Conservation (phyloP, 2,888 invertebrate genomes). For the Conistra vaccinii region DNA sequence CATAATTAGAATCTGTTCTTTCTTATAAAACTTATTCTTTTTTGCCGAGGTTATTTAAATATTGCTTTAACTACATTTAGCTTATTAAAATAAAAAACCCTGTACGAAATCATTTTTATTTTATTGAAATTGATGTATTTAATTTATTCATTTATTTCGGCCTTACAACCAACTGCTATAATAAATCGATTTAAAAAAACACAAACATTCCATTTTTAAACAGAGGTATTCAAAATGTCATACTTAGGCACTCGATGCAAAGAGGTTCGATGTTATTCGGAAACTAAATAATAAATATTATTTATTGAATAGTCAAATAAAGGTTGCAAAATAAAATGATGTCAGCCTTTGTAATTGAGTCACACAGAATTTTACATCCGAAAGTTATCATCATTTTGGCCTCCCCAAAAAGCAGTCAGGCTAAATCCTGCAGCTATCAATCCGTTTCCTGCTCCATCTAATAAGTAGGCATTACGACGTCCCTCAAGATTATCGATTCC, state of each 20-base stretch:
- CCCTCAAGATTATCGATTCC: slow-evolving; percentile 64
- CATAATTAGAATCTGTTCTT: slow-evolving; percentile 19
- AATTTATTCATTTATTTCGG: background rate
- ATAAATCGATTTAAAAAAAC: background rate
- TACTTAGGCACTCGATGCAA: background rate
- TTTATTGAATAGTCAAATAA: too few relatives aligned
- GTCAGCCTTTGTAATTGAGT: too few relatives aligned
- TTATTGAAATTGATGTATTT: background rate
- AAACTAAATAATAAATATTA: background rate
- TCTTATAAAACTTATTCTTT: slow-evolving; percentile 4
- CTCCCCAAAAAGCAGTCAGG: background rate
- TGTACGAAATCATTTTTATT: background rate
- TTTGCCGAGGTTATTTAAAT: background rate
- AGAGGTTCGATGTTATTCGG: background rate
- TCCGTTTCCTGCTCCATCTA: slow-evolving; percentile 41
- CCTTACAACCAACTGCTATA: background rate
- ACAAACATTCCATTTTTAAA: slow-evolving; percentile 5
- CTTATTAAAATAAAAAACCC: background rate
- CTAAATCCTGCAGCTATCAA: slow-evolving; percentile 26
- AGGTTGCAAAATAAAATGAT: background rate
- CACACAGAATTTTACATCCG: background rate
- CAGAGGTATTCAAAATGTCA: rapidly evolving
- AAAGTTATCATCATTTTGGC: background rate
- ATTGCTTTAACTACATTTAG: background rate
- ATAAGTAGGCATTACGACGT: slow-evolving; percentile 59